Evolutionary conservation across 2,113 vertebrate genomes (phyloP), one percentile per base, ranked within the genome.

Genomic region (Acrocephalus arundinaceus): DNA sequence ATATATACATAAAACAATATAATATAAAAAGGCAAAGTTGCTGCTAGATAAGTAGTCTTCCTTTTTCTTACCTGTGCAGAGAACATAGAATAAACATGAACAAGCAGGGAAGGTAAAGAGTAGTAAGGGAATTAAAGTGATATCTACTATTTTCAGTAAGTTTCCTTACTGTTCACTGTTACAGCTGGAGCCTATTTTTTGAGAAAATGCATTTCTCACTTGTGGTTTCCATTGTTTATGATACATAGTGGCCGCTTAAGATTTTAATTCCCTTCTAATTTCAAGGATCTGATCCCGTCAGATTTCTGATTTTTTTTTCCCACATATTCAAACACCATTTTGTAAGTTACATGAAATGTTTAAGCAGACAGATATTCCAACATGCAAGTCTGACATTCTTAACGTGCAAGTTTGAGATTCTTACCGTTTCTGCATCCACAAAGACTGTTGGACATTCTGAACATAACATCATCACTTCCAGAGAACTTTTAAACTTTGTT

Each of bases 371-470:
- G 46, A 22, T 22, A 73, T 35, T 87, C n/a, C 51, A 76, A 13
- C 0, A 0, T 16, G 31, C 20, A 48, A 33, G 4, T 43, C 62
- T 25, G 51, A 85, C 28, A 68, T 63, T 71, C 98, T 99, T 97
- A 99, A 99, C 94, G 99, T 99, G n/a, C 20, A 48, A 41, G 4
- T 45, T 65, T n/a, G 55, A 85, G 33, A 66, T 65, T 67, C 98
- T 99, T 97, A 99, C 99, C 95, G 99, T 99, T 97, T 99, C 99
- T 0, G 99, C 99, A n/a, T 99, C 99, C 97, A 99, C 98, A 84
- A 99, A 98, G 96, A 99, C 99, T 2, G 99, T 99, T 1, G 99
- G 99, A 49, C 99, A 99, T 93, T 99, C 98, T 2, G 99, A 99
- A 97, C 98, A 98, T 1, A 98, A 89, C 94, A 99, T 98, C 99